phyloP scores from a whole-genome alignment of 2,113 vertebrate genomes.

The Forbesichthys papilliferus region DNA sequence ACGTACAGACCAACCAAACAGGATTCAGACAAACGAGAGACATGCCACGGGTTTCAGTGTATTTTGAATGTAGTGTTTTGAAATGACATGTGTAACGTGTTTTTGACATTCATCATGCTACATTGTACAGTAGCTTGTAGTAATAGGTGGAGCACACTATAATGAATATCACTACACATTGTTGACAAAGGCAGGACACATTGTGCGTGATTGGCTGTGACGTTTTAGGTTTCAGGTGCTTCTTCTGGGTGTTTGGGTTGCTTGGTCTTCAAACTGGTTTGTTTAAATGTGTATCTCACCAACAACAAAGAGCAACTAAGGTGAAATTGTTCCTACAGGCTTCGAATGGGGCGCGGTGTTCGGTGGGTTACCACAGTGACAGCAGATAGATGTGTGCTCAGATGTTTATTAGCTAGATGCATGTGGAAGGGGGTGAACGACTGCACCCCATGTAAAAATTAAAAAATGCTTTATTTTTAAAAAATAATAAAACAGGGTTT shows the following conservation, averaged over 20 bases:
- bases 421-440: neutral
- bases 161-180: too few species aligned
- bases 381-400: slow-evolving; percentile 42
- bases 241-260: slow-evolving; percentile 8
- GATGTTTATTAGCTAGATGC: slow-evolving; percentile 28
- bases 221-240: slow-evolving; percentile 33
- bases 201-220: slow-evolving; percentile 28
- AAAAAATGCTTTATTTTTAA: slow-evolving; percentile 83
- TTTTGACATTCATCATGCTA: slow-evolving; percentile 19
- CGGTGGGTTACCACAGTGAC: slow-evolving; percentile 36
- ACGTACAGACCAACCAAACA: neutral
- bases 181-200: too few species aligned
- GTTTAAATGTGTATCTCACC: slow-evolving; percentile 22
- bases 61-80: neutral
- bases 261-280: neutral
- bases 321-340: neutral
- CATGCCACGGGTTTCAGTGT: neutral
- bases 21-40: neutral
- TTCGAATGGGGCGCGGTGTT: slow-evolving; percentile 14
- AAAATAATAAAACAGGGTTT: slow-evolving; percentile 77
- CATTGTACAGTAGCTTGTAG: neutral
- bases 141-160: neutral
- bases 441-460: slow-evolving; percentile 65
- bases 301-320: neutral
- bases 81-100: neutral